Base-by-base conservation (phyloP, 2,113 vertebrate species). In the Tragelaphus scriptus region DNA sequence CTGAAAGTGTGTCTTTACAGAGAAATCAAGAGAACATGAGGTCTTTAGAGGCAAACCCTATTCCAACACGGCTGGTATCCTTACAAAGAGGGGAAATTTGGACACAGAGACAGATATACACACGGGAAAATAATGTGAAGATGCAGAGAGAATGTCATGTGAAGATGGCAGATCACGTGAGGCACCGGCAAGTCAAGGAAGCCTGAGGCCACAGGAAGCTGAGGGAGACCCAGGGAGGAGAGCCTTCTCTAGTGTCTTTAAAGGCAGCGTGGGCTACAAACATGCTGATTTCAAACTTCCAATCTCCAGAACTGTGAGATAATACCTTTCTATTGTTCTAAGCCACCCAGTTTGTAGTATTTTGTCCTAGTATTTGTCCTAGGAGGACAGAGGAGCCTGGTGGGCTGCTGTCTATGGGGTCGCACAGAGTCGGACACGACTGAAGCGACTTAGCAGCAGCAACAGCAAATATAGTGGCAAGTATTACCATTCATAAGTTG, bases 251-350 rank as follows among this genome's bases (percentile, higher is more conserved):
- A 25, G 26, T 6, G 47, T 15, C 40, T 53, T 11, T 14, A 49
- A 5, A 56, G 19, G 17, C 2, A 63, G 1, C 2, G 2, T 3
- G 0, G 16, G 21, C 25, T 68, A 23, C 15, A 58, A 19, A n/a
- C 28, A 44, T 3, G 30, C 77, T 47, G 47, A 55, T 44, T 58
- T 90, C 55, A 90, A 23, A 81, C 40, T 30, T 84, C 44, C 16
- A 85, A 5, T 0, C 13, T 63, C 40, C 10, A 58, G 8, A 44
- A 12, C 21, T 79, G 21, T 15, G 16, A 87, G 47, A 51, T 56
- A 71, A 65, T 81, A 7, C 21, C 25, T 30, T 86, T 68, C 23
- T 49, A 58, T 84, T 53, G 26, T 86, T 89, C 58, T 75, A 56
- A 91, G 26, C 6, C 6, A 71, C 16, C 6, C 9, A 61, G 6